Evolutionary conservation across 2,113 vertebrate genomes (phyloP).

Genomic region (Triplophysa rosa): DNA sequence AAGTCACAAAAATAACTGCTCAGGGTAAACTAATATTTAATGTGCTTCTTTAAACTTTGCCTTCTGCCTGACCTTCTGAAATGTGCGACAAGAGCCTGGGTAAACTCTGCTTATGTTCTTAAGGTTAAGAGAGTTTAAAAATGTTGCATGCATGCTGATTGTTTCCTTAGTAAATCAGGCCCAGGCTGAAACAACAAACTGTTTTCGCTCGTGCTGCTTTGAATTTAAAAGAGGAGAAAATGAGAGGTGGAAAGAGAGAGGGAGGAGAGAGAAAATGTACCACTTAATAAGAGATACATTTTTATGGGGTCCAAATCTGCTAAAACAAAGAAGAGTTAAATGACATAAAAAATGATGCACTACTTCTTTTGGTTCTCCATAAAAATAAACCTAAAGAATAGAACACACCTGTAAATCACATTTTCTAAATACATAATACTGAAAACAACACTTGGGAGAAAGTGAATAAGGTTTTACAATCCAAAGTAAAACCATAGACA

Average conservation of each 20-base stretch:
- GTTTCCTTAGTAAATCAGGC: slow-evolving; percentile 76
- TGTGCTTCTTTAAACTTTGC: slow-evolving; percentile 72
- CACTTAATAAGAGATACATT: not conserved
- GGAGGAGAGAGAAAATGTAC: not conserved
- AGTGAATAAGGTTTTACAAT: slow-evolving; percentile 18
- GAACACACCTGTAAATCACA: not conserved
- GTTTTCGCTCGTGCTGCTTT: slow-evolving; percentile 68
- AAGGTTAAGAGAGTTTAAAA: slow-evolving; percentile 67
- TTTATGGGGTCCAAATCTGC: too few species aligned
- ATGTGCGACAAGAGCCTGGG: slow-evolving; percentile 70
- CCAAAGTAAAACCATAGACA: slow-evolving; percentile 10
- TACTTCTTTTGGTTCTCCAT: not conserved
- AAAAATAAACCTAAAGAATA: not conserved
- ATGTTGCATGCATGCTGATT: slow-evolving; percentile 70
- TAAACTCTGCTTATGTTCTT: slow-evolving; percentile 73
- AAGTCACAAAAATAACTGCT: slow-evolving; percentile 75
- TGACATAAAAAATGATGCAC: not conserved
- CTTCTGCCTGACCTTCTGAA: slow-evolving; percentile 73
- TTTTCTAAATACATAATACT: not conserved
- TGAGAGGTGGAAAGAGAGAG: not conserved
- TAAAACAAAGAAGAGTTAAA: not conserved
- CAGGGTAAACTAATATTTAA: slow-evolving; percentile 78
- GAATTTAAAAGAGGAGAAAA: not conserved
- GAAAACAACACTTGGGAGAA: not conserved
- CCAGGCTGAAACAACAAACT: slow-evolving; percentile 77